Evolutionary conservation across 2,888 invertebrate genomes (phyloP).

Genomic region (Oscheius sp.): DNA sequence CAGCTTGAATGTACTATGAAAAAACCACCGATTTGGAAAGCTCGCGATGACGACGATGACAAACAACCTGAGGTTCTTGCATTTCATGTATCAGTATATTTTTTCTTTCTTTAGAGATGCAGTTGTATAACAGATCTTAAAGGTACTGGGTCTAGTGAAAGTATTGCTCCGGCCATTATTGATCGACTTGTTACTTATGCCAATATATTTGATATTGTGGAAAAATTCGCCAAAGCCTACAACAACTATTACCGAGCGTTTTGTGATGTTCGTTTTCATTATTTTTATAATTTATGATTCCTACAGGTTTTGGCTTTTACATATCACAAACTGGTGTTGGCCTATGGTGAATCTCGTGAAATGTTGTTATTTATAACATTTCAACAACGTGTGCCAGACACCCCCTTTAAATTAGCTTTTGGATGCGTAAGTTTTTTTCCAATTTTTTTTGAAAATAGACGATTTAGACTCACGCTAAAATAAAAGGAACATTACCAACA

Average conservation of each 20-base stretch:
- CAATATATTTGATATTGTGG: slow-evolving; percentile 64
- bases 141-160: not conserved
- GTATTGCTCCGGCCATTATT: slow-evolving; percentile 44
- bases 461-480: no score
- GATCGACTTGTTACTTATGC: slow-evolving; percentile 45
- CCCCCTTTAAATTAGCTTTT: slow-evolving; percentile 50
- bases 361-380: slow-evolving; percentile 60
- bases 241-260: slow-evolving; percentile 48
- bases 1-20: slow-evolving; percentile 66
- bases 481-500: not conserved
- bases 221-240: slow-evolving; percentile 62
- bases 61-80: not conserved
- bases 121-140: not conserved
- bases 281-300: not conserved
- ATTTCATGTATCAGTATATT: not conserved
- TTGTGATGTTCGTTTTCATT: slow-evolving; percentile 54
- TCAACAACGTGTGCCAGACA: slow-evolving; percentile 34
- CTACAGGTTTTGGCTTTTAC: slow-evolving; percentile 86
- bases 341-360: slow-evolving; percentile 80
- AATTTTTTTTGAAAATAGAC: not conserved
- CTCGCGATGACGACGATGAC: not conserved
- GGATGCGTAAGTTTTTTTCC: slow-evolving; percentile 42
- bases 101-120: not conserved
- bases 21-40: slow-evolving; percentile 54
- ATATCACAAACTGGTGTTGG: slow-evolving; percentile 88